Conservation (phyloP, 2,113 vertebrate genomes). For the Chloropsis cyanopogon region DNA sequence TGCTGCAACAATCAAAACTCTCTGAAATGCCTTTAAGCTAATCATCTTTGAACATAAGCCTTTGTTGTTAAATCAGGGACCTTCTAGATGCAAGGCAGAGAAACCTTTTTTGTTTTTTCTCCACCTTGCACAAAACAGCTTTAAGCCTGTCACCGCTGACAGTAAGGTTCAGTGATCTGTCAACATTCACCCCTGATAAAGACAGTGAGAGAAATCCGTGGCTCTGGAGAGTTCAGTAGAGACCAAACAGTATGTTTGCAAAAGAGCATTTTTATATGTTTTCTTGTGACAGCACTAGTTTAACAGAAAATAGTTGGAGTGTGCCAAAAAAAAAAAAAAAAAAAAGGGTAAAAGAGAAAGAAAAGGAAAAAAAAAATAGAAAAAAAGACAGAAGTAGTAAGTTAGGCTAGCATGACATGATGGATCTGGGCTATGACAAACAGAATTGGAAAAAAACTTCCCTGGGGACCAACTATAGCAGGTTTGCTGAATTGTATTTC, state of each 20-base stretch:
- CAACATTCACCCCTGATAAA: constrained; percentile 90
- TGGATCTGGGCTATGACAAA: constrained; percentile 93
- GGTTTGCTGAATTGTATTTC: constrained; percentile 85
- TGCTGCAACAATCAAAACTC: constrained; percentile 72
- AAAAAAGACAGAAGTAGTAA: constrained; percentile 76
- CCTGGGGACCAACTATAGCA: constrained; percentile 81
- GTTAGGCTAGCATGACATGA: constrained; percentile 87
- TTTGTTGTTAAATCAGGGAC: constrained; percentile 77
- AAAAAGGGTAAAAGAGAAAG: constrained; percentile 29
- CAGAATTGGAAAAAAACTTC: constrained; percentile 86
- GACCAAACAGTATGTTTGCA: constrained; percentile 82
- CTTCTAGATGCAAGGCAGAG: constrained; percentile 69
- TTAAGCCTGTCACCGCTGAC: constrained; percentile 83
- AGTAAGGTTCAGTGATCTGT: constrained; percentile 92
- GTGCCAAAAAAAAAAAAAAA: constrained; percentile 67
- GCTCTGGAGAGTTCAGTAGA: constrained; percentile 83
- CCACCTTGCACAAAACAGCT: constrained; percentile 79
- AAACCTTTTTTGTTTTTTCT: constrained; percentile 67
- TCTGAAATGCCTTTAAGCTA: constrained; percentile 78
- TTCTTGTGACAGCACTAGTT: constrained; percentile 88
- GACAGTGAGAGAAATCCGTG: constrained; percentile 83
- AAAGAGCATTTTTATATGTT: constrained; percentile 88
- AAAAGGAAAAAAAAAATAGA: constrained; percentile 44
- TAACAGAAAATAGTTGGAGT: constrained; percentile 90
- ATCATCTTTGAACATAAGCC: constrained; percentile 78